Percentiles rank a stretch among this genome's conserved stretches.
phyloP scores from a whole-genome alignment of 2,113 vertebrate species.

The Microcebus jonahi region DNA sequence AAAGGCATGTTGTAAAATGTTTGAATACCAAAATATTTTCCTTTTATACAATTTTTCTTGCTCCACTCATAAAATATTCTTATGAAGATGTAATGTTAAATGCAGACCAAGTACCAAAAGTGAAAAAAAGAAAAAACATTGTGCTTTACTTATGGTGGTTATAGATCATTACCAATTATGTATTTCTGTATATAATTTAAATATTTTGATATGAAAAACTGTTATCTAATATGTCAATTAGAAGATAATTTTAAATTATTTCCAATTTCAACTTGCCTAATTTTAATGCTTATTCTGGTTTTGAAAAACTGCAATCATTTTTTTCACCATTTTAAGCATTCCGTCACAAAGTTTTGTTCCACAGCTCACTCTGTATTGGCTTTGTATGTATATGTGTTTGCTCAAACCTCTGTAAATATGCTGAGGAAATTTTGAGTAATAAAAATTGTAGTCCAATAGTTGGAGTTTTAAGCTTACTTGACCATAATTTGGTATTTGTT shows the following conservation, averaged over 20 bases:
- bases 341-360: neutral
- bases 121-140: neutral
- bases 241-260: neutral
- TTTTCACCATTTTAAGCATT: neutral
- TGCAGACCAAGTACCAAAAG: slow-evolving; percentile 27
- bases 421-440: neutral
- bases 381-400: neutral
- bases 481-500: neutral
- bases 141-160: neutral
- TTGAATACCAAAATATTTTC: slow-evolving; percentile 57
- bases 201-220: neutral
- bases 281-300: neutral
- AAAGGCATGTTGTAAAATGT: neutral
- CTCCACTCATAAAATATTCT: slow-evolving; percentile 34
- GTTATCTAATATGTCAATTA: neutral
- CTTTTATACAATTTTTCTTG: slow-evolving; percentile 58
- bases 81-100: slow-evolving; percentile 67
- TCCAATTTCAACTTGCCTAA: neutral
- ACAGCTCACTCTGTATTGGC: neutral
- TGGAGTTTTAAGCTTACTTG: neutral
- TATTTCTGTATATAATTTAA: neutral
- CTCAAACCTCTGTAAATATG: neutral
- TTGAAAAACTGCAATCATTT: neutral
- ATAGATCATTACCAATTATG: neutral
- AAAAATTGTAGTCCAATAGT: neutral